Evolutionary conservation across 2,888 invertebrate genomes (phyloP).

Genomic region (Taphrorychus bicolor): DNA sequence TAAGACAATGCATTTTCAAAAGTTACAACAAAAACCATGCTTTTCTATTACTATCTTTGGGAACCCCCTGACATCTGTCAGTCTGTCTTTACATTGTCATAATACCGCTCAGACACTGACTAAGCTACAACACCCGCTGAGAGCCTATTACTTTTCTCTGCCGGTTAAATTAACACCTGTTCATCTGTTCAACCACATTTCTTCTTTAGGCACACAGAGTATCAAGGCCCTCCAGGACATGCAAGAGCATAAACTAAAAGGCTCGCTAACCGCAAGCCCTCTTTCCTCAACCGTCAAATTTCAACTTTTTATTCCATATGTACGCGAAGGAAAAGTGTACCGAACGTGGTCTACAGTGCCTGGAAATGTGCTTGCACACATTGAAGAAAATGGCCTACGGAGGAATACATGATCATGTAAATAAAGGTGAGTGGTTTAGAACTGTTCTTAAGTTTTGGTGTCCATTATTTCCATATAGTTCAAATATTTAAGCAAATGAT

Average conservation of each 20-base stretch:
- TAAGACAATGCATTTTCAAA: too few species aligned
- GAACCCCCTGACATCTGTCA: too few species aligned
- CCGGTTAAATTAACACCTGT: not conserved
- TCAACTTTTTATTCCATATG: conserved; percentile 84
- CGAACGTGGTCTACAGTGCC: conserved; percentile 66
- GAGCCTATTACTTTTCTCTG: not conserved
- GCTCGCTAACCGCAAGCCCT: conserved; percentile 28
- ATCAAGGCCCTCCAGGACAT: conserved; percentile 67
- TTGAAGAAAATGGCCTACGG: conserved; percentile 88
- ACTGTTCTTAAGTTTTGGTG: not conserved
- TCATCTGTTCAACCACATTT: not conserved
- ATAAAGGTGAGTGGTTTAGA: conserved; percentile 63
- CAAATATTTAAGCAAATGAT: too few species aligned
- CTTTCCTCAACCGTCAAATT: conserved; percentile 87
- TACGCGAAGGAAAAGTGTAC: conserved; percentile 69
- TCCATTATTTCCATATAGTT: too few species aligned
- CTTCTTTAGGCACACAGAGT: conserved; percentile 64
- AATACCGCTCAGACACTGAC: too few species aligned
- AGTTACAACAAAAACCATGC: too few species aligned
- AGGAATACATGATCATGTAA: conserved; percentile 94
- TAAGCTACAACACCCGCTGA: too few species aligned
- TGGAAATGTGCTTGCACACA: conserved; percentile 82
- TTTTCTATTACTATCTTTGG: too few species aligned
- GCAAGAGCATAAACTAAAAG: conserved; percentile 47
- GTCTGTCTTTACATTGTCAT: too few species aligned